These are phyloP conservation scores for Allobates femoralis DNA, from an alignment of 2,797 vertebrate genomes.

Conservation along the genomic window DNA sequence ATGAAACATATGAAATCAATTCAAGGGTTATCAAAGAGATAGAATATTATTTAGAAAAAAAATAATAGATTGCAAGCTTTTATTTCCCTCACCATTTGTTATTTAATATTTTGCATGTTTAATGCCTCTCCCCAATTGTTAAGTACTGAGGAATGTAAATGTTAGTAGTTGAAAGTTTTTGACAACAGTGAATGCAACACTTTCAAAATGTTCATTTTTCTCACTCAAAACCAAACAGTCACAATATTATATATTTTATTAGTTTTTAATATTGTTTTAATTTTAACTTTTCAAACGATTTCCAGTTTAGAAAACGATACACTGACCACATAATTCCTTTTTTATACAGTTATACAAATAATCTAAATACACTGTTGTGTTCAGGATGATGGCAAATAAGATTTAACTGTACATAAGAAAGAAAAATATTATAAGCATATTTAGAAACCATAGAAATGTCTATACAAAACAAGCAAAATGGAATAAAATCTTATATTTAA, in stretches of 20 bases:
- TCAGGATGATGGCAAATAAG: slow-evolving; percentile 82
- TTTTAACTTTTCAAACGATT: slow-evolving; percentile 85
- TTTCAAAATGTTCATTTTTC: neutral
- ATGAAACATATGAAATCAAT: no score
- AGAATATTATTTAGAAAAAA: no score
- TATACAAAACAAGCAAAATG: slow-evolving; percentile 90
- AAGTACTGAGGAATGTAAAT: neutral
- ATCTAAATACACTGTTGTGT: slow-evolving; percentile 85
- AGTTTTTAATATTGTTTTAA: slow-evolving; percentile 83
- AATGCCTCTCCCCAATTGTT: neutral
- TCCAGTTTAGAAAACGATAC: slow-evolving; percentile 90
- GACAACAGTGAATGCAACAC: neutral
- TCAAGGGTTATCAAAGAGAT: no score
- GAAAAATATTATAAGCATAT: slow-evolving; percentile 82
- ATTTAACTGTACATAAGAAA: slow-evolving; percentile 79
- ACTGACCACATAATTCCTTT: slow-evolving; percentile 83
- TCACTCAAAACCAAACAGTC: slow-evolving; percentile 7
- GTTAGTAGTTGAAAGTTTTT: neutral
- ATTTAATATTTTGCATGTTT: neutral
- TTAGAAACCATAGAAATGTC: slow-evolving; percentile 88
- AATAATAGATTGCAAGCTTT: no score
- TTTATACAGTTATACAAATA: slow-evolving; percentile 95
- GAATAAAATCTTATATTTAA: slow-evolving; percentile 90
- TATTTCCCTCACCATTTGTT: no score
- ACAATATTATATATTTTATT: slow-evolving; percentile 77